Conservation (phyloP, 2,797 vertebrate genomes). For the Babyrousa celebensis region DNA sequence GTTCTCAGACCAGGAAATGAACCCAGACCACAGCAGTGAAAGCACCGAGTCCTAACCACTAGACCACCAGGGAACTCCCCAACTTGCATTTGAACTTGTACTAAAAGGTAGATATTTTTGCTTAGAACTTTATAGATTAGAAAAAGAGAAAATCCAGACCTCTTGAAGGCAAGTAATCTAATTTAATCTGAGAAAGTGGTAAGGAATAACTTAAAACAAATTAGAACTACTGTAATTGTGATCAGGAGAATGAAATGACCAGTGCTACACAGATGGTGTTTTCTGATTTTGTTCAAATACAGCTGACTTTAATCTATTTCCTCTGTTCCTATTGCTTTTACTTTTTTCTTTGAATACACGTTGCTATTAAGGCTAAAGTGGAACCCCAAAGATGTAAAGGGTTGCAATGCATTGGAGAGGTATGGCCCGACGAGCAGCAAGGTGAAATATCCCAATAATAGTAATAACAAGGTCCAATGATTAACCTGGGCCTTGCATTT, state of each 20-base stretch:
- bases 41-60: no score
- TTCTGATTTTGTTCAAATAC: constrained; percentile 49
- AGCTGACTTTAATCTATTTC: not conserved
- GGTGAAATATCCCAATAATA: not conserved
- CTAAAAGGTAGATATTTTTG: not conserved
- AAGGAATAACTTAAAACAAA: constrained; percentile 38
- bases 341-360: not conserved
- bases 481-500: not conserved
- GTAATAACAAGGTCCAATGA: not conserved
- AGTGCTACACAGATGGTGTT: not conserved
- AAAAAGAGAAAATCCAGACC: not conserved
- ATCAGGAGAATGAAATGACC: constrained; percentile 37
- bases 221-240: not conserved
- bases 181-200: not conserved
- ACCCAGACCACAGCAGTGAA: no score
- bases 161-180: not conserved
- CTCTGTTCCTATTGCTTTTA: not conserved
- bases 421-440: not conserved
- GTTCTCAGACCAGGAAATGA: no score
- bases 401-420: not conserved
- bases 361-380: not conserved
- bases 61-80: no score
- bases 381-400: not conserved
- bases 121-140: not conserved
- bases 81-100: not conserved